These are phyloP conservation scores for Ataeniobius toweri DNA, from an alignment of 2,797 vertebrate species.

Conservation along the genomic window DNA sequence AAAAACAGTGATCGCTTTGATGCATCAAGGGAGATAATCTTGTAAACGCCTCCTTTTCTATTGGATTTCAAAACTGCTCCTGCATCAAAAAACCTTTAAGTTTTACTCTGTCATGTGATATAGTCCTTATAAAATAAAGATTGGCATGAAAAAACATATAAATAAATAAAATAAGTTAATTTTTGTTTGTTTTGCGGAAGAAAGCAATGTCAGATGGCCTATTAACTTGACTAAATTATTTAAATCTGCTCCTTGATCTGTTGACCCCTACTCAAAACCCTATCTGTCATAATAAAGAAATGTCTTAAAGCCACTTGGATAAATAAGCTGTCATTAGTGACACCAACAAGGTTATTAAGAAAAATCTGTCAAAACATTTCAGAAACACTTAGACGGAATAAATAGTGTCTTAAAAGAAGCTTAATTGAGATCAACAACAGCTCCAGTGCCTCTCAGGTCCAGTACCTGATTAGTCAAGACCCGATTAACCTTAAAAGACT, in stretches of 20 bases:
- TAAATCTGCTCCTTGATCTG: slow-evolving; percentile 40
- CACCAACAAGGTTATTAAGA: slow-evolving; percentile 49
- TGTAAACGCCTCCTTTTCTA: not conserved
- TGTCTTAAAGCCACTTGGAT: slow-evolving; percentile 17
- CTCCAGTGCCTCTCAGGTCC: slow-evolving; percentile 48
- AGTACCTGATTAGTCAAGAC: slow-evolving; percentile 70
- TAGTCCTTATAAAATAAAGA: not conserved
- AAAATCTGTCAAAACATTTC: slow-evolving; percentile 66
- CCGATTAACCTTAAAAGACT: slow-evolving; percentile 70
- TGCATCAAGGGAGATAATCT: not conserved
- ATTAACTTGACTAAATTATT: slow-evolving; percentile 32
- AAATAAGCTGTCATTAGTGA: slow-evolving; percentile 18
- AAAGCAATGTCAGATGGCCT: slow-evolving; percentile 18
- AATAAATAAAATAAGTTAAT: not conserved
- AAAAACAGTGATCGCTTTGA: not conserved
- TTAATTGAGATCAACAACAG: slow-evolving; percentile 54
- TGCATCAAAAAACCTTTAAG: not conserved
- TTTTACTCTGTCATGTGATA: not conserved
- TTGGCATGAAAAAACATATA: not conserved
- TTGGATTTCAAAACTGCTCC: not conserved
- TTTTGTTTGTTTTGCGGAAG: not conserved
- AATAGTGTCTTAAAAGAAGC: slow-evolving; percentile 55
- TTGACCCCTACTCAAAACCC: slow-evolving; percentile 19
- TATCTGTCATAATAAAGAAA: slow-evolving; percentile 31
- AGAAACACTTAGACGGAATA: slow-evolving; percentile 38